These are phyloP conservation scores for Raja brachyura DNA, from an alignment of 2,113 vertebrate species.

Conservation along the genomic window DNA sequence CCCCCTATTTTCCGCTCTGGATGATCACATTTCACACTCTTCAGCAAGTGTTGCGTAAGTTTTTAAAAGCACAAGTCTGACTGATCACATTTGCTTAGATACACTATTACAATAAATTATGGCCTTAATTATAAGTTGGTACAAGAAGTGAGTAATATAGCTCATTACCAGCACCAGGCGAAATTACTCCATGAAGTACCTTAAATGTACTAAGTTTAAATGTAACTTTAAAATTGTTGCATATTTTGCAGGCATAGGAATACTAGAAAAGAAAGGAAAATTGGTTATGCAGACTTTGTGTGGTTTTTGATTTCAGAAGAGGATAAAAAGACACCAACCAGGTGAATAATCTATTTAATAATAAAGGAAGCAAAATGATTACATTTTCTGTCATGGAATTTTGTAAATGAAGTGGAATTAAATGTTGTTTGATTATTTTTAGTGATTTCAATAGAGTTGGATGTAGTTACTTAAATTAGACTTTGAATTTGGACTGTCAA, in stretches of 20 bases:
- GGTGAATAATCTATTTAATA: conserved; percentile 53
- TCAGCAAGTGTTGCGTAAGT: background rate
- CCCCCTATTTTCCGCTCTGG: background rate
- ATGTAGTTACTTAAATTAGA: background rate
- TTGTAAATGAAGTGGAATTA: background rate
- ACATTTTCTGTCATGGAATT: background rate
- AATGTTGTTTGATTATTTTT: background rate
- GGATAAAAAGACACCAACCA: conserved; percentile 86
- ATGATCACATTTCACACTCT: background rate
- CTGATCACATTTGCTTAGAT: background rate
- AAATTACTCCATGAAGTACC: background rate
- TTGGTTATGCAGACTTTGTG: conserved; percentile 88
- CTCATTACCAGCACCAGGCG: background rate
- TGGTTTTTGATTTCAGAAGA: conserved; percentile 97
- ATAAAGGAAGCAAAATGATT: background rate
- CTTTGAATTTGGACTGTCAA: background rate
- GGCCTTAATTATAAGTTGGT: background rate
- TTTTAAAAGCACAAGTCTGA: background rate
- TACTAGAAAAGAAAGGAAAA: conserved; percentile 66
- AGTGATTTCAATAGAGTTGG: no score
- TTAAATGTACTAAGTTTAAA: background rate
- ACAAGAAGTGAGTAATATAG: background rate
- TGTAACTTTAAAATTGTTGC: background rate
- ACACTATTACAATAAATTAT: background rate
- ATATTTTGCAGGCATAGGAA: conserved; percentile 59